Evolutionary conservation across 1,140 invertebrate genomes (phyloP), one percentile per base, ranked within the genome.

Genomic region (Druon quercuslanigerum): DNA sequence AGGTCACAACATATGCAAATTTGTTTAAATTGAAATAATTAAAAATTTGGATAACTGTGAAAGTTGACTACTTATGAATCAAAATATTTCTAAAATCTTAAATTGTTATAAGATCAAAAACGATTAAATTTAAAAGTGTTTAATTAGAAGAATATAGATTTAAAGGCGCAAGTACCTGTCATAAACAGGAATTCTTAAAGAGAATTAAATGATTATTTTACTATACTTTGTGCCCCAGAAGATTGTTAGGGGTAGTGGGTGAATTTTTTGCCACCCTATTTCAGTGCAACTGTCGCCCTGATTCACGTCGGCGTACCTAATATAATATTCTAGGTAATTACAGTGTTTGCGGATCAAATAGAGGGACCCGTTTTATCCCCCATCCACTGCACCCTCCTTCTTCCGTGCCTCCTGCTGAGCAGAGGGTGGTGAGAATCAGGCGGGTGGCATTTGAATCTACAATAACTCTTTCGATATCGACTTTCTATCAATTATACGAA

Each of bases 251-350:
- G 14, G 25, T 16, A 8, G 60, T 33, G 60, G 60, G 57, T 66
- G 60, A 33, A 66, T 33, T 33, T 60, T 75, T 80, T 77, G 73
- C 66, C 80, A 72, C 74, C 77, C 76, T 75, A 51, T 73, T 73
- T 14, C 66, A 78, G 33, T 56, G 51, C 60, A 57, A 72, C 74
- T 78, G 76, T 74, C 77, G 77, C 72, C 79, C 73, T 81, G 82
- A 87, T 86, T 82, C 86, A 84, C 82, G 82, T 82, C 86, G 83
- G 83, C 86, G 85, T 88, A 88, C 82, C 88, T 90, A 90, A 91
- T 91, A 89, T 89, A 91, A 91, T 91, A 91, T 91, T 90, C 88
- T 86, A 90, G 87, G 88, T 90, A 91, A 91, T 91, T 91, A 91
- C 87, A 90, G 87, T 90, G 89, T 91, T 91, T 91, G 90, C 89